Evolutionary conservation across 2,113 vertebrate genomes (phyloP).

Genomic region (Chauna torquata): DNA sequence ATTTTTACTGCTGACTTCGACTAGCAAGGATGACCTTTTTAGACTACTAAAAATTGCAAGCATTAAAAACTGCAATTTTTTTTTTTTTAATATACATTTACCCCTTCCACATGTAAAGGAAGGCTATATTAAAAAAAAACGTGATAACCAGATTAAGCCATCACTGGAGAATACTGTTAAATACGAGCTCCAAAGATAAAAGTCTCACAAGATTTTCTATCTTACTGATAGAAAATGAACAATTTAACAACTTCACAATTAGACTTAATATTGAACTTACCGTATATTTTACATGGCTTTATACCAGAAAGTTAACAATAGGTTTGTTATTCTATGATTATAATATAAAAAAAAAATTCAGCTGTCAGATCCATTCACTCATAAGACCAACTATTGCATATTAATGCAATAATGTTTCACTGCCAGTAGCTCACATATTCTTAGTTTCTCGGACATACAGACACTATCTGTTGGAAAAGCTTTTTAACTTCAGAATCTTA

Average conservation of each 20-base stretch:
- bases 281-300: not conserved
- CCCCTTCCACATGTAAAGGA: not conserved
- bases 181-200: not conserved
- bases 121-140: not conserved
- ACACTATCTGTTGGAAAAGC: not conserved
- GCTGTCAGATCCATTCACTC: not conserved
- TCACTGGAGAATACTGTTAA: not conserved
- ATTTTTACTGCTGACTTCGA: not conserved
- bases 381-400: not conserved
- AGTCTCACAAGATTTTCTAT: not conserved
- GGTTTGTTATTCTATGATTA: not conserved
- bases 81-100: not conserved
- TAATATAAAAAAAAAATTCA: not conserved
- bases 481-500: constrained; percentile 3
- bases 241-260: not conserved
- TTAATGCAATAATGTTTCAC: not conserved
- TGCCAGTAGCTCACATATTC: not conserved
- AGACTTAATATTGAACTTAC: not conserved
- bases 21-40: not conserved
- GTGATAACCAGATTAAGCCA: not conserved
- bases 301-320: not conserved
- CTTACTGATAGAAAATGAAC: not conserved
- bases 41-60: not conserved
- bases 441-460: not conserved
- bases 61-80: not conserved